phyloP scores from a whole-genome alignment of 2,797 vertebrate species.

The Toxotes lorentzi region DNA sequence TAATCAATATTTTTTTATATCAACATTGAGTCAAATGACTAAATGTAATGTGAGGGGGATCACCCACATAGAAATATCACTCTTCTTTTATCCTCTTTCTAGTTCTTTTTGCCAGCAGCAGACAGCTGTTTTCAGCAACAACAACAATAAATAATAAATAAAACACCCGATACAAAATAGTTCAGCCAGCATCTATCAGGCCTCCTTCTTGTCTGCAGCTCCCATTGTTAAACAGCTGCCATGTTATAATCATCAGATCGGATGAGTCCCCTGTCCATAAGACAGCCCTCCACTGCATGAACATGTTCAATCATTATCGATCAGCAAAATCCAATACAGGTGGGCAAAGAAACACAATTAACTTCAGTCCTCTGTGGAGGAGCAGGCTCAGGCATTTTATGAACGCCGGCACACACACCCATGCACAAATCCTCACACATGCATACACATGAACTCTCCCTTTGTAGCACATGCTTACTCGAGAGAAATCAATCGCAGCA shows the following conservation, averaged over 20 bases:
- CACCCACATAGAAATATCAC: background rate
- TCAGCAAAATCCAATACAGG: slow-evolving; percentile 59
- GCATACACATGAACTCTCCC: slow-evolving; percentile 10
- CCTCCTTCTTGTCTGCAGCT: slow-evolving; percentile 24
- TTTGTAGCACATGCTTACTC: slow-evolving; percentile 38
- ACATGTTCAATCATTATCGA: slow-evolving; percentile 74
- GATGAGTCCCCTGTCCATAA: slow-evolving; percentile 23
- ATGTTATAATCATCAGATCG: slow-evolving; percentile 36
- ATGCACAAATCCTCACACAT: background rate
- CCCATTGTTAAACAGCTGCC: slow-evolving; percentile 27
- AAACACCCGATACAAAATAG: background rate
- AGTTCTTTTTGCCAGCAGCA: background rate
- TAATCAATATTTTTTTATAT: slow-evolving; percentile 25
- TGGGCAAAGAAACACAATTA: slow-evolving; percentile 59
- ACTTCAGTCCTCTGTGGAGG: slow-evolving; percentile 32
- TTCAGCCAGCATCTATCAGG: background rate
- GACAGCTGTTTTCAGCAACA: slow-evolving; percentile 1
- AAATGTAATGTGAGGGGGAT: background rate
- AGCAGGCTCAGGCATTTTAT: slow-evolving; percentile 28
- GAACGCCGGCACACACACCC: slow-evolving; percentile 6
- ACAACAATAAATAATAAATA: background rate
- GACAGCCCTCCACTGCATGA: slow-evolving; percentile 46
- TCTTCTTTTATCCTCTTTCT: background rate
- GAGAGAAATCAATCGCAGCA: slow-evolving; percentile 62
- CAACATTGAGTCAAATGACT: background rate